These are phyloP conservation scores for Acanthosepion esculentum DNA, from an alignment of 2,888 invertebrate genomes.

Conservation along the genomic window DNA sequence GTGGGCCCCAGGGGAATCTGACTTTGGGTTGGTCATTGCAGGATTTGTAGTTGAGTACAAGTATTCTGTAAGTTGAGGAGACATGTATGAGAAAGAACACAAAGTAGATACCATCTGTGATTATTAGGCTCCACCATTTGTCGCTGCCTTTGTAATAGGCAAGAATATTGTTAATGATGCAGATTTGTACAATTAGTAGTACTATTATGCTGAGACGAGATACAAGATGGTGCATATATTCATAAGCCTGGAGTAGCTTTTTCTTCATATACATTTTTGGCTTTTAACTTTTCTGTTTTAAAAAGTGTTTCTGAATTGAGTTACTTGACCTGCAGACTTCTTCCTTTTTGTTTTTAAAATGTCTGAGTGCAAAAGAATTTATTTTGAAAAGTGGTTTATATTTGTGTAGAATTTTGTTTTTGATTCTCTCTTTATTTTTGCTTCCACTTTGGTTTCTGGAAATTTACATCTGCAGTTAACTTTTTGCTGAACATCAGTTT, in stretches of 20 bases:
- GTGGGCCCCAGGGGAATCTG: slow-evolving; percentile 38
- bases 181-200: not conserved
- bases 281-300: not conserved
- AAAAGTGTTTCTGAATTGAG: not conserved
- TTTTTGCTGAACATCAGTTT: not conserved
- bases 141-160: not conserved
- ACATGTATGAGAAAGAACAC: not conserved
- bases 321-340: not conserved
- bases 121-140: not conserved
- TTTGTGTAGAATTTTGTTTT: not conserved
- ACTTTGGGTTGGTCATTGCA: not conserved
- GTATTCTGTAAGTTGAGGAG: not conserved
- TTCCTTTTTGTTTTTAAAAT: not conserved
- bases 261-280: not conserved
- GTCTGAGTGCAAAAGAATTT: not conserved
- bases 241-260: not conserved
- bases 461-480: not conserved
- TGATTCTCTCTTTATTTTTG: not conserved
- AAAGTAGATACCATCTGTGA: not conserved
- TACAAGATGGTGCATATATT: not conserved
- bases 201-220: not conserved
- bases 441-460: not conserved
- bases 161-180: not conserved
- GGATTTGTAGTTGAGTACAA: not conserved
- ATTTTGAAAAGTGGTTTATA: not conserved